Evolutionary conservation across 2,888 invertebrate genomes (phyloP), one percentile per base, ranked within the genome.

Genomic region (Heliconius erato): DNA sequence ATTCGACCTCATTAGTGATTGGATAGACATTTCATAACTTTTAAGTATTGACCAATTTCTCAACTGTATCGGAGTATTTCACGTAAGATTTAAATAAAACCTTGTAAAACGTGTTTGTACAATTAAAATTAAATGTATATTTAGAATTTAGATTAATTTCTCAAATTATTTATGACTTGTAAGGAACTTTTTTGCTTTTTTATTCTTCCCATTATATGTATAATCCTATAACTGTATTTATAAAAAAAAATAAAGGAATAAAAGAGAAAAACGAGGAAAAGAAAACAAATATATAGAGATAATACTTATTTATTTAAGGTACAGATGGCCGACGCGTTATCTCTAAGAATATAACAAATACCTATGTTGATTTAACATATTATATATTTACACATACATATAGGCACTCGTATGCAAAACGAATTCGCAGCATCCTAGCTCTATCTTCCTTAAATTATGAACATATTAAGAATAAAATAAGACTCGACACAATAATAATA

Each of bases 331-430:
- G 89, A 90, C 88, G 87, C 86, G 88, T 87, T 88, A 87, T 88
- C 86, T 85, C 86, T 86, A 86, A 89, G 86, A 87, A 84, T 89
- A 88, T 89, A 40, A 90, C 89, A 91, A 89, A 87, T 87, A 88
- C 87, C 84, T 74, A 54, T 67, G 49, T 74, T 77, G 76, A 49
- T 71, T 14, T 85, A 35, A 77, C 63, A 54, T 67, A 82, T 67
- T 81, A 79, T 82, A 77, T 88, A 87, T 88, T 65, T 87, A 88
- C 87, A 89, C 84, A 82, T 91, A 89, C 84, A 82, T 91, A 90
- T 92, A 93, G 92, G 90, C 92, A 92, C 95, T 91, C 82, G 74
- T 87, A 88, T 90, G 91, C 92, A 90, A 92, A 91, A 74, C 16
- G 49, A 71, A 68, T 80, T 84, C 81, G 83, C 84, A 82, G 74